Evolutionary conservation across 2,797 vertebrate genomes (phyloP).

Genomic region (Phylloscopus collybita): DNA sequence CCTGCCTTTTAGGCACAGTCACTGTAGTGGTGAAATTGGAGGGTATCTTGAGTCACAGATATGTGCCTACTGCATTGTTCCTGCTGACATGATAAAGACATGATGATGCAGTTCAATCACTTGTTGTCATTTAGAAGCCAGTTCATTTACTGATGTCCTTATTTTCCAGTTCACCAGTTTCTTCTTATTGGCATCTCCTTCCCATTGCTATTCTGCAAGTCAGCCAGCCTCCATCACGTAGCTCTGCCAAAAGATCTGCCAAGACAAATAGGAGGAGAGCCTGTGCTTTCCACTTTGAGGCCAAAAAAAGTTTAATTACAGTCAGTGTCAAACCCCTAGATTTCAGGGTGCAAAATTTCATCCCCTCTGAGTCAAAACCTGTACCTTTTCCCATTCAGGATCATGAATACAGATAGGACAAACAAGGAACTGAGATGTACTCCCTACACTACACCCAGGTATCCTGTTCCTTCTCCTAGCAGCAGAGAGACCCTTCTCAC

Average conservation of each 20-base stretch:
- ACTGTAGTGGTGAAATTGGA: background rate
- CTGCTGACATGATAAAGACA: background rate
- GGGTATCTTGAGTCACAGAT: background rate
- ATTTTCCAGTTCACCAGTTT: constrained; percentile 48
- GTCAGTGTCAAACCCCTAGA: constrained; percentile 8
- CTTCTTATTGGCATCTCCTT: constrained; percentile 65
- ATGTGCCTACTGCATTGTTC: background rate
- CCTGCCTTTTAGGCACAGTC: background rate
- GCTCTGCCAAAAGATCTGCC: constrained; percentile 66
- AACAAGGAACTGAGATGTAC: background rate
- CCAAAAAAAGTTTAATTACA: constrained; percentile 42
- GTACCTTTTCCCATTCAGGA: background rate
- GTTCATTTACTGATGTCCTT: constrained; percentile 43
- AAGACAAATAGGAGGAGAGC: constrained; percentile 35
- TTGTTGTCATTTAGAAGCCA: background rate
- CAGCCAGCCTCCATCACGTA: constrained; percentile 50
- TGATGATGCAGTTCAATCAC: background rate
- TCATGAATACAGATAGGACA: background rate
- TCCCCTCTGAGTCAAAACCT: background rate
- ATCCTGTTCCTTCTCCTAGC: background rate
- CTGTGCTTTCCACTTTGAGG: constrained; percentile 11
- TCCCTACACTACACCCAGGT: background rate
- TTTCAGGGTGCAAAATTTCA: background rate
- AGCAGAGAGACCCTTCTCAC: background rate
- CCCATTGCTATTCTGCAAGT: constrained; percentile 58